phyloP scores from a whole-genome alignment of 2,113 vertebrate species.

The Sinocyclocheilus anshuiensis region DNA sequence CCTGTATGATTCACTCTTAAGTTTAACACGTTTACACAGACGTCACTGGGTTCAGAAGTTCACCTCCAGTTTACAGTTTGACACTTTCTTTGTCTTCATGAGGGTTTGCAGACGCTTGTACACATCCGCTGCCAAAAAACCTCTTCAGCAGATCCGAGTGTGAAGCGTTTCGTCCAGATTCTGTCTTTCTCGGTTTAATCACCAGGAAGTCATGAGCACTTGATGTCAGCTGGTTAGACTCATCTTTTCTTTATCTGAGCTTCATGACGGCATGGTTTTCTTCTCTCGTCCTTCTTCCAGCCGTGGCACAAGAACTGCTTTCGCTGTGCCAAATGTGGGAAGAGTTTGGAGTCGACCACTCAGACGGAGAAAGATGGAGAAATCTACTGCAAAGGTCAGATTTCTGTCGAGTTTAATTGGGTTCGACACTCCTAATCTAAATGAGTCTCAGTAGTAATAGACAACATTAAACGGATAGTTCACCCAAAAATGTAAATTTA shows the following conservation, averaged over 20 bases:
- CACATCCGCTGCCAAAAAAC: background rate
- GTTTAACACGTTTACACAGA: background rate
- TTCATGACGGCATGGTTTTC: background rate
- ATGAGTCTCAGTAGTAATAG: background rate
- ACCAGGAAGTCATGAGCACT: background rate
- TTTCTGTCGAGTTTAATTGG: background rate
- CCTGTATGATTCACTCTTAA: background rate
- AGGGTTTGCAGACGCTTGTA: background rate
- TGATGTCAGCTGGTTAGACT: background rate
- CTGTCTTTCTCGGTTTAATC: background rate
- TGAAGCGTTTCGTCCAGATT: background rate
- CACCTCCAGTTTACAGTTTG: background rate
- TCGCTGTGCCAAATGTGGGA: constrained; percentile 95
- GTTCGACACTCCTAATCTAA: background rate
- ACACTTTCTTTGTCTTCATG: background rate
- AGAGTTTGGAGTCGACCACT: constrained; percentile 94
- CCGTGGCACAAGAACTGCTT: constrained; percentile 98
- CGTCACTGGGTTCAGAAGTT: background rate
- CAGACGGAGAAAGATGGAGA: constrained; percentile 77
- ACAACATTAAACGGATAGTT: too few species aligned
- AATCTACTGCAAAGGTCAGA: constrained; percentile 90
- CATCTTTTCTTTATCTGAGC: background rate
- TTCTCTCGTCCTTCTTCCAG: constrained; percentile 62
- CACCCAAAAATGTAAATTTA: too few species aligned
- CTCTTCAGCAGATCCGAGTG: background rate